Evolutionary conservation across 2,113 vertebrate species (phyloP).

Genomic region (Delphinus delphis): DNA sequence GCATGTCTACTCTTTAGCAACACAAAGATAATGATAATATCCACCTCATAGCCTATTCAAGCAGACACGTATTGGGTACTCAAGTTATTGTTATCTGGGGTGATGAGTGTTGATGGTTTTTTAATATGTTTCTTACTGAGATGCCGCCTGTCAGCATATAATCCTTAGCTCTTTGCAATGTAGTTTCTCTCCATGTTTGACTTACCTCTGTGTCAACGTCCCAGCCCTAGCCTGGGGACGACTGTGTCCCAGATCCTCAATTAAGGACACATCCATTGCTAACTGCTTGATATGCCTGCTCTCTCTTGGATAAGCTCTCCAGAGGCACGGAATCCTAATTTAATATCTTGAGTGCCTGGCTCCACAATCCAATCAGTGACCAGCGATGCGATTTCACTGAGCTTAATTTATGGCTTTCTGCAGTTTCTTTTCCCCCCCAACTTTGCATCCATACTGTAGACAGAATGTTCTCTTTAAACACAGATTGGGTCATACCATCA

Average conservation of each 20-base stretch:
- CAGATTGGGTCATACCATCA: background rate
- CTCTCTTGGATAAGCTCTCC: background rate
- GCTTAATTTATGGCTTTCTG: background rate
- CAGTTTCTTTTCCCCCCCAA: background rate
- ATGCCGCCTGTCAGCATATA: background rate
- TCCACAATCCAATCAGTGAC: background rate
- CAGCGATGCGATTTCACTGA: background rate
- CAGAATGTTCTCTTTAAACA: background rate
- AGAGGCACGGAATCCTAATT: background rate
- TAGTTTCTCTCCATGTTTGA: background rate
- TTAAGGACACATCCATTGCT: background rate
- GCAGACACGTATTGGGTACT: background rate
- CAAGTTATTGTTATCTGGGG: background rate
- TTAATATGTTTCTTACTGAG: background rate
- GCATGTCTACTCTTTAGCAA: background rate
- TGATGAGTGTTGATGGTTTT: background rate
- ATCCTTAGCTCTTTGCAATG: background rate
- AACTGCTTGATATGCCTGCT: background rate
- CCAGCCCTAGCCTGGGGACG: background rate
- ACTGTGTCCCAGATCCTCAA: background rate
- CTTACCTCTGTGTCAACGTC: background rate
- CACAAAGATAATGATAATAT: background rate
- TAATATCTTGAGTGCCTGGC: background rate
- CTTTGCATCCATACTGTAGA: background rate
- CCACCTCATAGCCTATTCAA: background rate